Base-by-base conservation (phyloP, 2,113 vertebrate genomes). In the Ardeotis arabs region DNA sequence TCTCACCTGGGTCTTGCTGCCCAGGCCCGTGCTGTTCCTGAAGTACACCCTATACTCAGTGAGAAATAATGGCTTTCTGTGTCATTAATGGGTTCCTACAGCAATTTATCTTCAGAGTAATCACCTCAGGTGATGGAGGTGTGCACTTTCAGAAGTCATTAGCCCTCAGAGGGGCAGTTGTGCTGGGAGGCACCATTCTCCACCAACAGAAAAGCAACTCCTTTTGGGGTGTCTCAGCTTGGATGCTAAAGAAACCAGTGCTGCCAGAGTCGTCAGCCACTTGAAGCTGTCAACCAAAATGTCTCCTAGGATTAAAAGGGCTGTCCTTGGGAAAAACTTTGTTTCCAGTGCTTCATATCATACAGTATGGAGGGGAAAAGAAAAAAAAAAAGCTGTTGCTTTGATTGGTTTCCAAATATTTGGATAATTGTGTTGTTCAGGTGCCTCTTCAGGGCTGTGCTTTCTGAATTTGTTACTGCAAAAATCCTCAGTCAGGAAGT, bases 41-140 rank as follows among this genome's bases (percentile, higher is more conserved):
- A 89, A 84, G 72, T 72, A 79, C 62, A n/a, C 64, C 10, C 10
- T 68, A 87, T 19, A n/a, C 41, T 62, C 29, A 13, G 9, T 68
- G 62, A 90, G 74, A 86, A 92, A 86, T 59, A 94, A 75, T 72
- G 45, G 39, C 55, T 89, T 95, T 84, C 78, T 68, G 47, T 55
- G 68, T 69, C n/a, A 52, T 87, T 83, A 87, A 58, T 68, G 90
- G 79, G 49, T 87, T 93, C 81, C 82, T 73, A 45, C 16, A 89
- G 70, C 82, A 83, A 37, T 93, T 94, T 91, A 28, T 41, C 41
- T 41, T 88, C n/a, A 33, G 33, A 77, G 25, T 62, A 70, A 77
- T 55, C 49, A 41, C 37, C n/a, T 55, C n/a, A n/a, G 55, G 63
- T 66, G 55, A 88, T 45, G 29, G 50, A 67, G 70, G n/a, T 58